phyloP scores from a whole-genome alignment of 2,113 vertebrate genomes.

The Ammospiza caudacuta region DNA sequence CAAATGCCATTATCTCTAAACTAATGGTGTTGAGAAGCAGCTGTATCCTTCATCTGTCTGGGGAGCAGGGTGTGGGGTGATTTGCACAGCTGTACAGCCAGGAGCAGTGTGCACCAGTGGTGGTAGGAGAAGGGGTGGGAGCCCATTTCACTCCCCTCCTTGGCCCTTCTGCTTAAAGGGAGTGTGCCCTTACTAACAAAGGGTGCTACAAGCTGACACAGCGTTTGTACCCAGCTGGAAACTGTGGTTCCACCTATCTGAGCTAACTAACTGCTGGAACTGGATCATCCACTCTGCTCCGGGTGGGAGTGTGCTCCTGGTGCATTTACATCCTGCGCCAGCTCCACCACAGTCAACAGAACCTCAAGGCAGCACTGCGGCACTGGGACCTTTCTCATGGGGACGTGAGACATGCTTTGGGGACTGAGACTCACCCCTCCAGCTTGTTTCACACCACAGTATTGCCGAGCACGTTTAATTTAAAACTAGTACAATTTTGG shows the following conservation, averaged over 20 bases:
- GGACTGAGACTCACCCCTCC: background rate
- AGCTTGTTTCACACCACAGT: background rate
- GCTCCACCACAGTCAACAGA: background rate
- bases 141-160: background rate
- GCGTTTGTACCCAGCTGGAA: background rate
- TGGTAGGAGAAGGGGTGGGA: background rate
- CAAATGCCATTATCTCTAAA: background rate
- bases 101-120: background rate
- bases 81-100: background rate
- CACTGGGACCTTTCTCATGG: background rate
- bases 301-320: background rate
- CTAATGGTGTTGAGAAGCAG: background rate
- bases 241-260: background rate
- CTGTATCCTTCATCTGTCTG: background rate
- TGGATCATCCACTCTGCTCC: rapidly evolving
- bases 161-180: background rate
- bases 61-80: background rate
- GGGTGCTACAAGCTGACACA: background rate
- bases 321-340: background rate
- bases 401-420: background rate
- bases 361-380: background rate
- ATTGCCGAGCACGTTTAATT: background rate
- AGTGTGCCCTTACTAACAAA: background rate
- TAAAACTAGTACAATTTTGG: conserved; percentile 11
- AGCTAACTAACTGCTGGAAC: background rate